Evolutionary conservation across 2,888 invertebrate genomes (phyloP).

Genomic region (Xestobium rufovillosum): DNA sequence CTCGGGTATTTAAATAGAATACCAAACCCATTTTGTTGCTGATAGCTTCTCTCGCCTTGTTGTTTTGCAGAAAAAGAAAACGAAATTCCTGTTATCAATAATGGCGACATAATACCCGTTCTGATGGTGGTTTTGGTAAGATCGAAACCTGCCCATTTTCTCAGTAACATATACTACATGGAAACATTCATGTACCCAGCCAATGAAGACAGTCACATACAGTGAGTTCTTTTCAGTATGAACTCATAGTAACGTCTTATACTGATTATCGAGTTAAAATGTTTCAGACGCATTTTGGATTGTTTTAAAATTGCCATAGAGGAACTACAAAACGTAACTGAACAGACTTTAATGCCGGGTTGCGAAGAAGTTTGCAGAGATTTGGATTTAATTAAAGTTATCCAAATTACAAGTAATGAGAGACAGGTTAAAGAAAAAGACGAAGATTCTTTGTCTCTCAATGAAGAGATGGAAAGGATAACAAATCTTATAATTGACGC

Average conservation of each 20-base stretch:
- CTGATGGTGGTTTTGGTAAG: slow-evolving; percentile 41
- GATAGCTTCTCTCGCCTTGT: background rate
- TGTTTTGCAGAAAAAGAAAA: slow-evolving; percentile 30
- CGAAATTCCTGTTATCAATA: slow-evolving; percentile 34
- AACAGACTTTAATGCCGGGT: slow-evolving; percentile 23
- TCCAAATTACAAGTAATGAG: slow-evolving; percentile 10
- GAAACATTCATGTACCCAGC: slow-evolving; percentile 37
- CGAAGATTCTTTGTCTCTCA: too few species aligned
- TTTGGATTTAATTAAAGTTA: slow-evolving; percentile 24
- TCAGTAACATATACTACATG: slow-evolving; percentile 43
- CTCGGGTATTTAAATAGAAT: slow-evolving; percentile 26
- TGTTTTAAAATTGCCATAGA: too few species aligned
- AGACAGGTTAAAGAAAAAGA: slow-evolving; percentile 9
- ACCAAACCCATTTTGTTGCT: background rate
- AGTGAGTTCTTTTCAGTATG: slow-evolving; percentile 23
- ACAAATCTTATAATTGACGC: background rate
- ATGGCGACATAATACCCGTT: slow-evolving; percentile 39
- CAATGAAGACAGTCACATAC: slow-evolving; percentile 24
- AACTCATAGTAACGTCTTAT: too few species aligned
- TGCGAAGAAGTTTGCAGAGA: slow-evolving; percentile 25
- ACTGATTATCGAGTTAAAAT: too few species aligned
- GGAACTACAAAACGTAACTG: slow-evolving; percentile 21
- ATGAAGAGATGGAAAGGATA: background rate
- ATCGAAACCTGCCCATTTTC: slow-evolving; percentile 41
- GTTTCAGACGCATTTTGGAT: too few species aligned